phyloP scores from a whole-genome alignment of 2,797 vertebrate genomes.

The Manis pentadactyla region DNA sequence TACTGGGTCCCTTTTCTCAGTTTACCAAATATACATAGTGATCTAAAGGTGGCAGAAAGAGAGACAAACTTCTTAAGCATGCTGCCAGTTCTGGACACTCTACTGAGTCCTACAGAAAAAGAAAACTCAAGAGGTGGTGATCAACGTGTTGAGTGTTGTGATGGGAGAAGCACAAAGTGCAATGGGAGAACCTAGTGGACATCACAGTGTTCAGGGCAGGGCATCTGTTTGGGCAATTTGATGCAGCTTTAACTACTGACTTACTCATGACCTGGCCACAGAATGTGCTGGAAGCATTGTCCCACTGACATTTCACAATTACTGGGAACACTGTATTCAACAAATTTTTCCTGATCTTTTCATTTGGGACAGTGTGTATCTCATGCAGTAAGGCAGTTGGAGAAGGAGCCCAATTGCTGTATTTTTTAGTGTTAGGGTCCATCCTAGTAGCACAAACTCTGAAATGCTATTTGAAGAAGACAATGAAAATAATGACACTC shows the following conservation, averaged over 20 bases:
- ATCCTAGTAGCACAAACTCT: background rate
- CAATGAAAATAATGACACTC: background rate
- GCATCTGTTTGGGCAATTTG: background rate
- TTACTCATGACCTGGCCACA: background rate
- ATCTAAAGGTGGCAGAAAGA: background rate
- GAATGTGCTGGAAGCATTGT: background rate
- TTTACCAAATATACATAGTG: background rate
- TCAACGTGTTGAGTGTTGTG: background rate
- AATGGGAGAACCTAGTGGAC: background rate
- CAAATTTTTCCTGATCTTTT: background rate
- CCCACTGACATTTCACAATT: background rate
- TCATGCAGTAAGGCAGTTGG: background rate
- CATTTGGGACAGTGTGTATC: background rate
- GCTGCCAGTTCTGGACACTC: background rate
- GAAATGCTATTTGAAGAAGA: constrained; percentile 40
- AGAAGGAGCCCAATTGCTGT: background rate
- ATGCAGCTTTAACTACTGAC: background rate
- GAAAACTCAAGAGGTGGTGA: background rate
- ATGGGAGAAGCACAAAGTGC: background rate
- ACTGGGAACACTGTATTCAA: too few relatives aligned
- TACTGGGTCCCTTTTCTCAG: background rate
- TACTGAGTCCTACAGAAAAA: background rate
- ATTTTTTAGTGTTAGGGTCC: background rate
- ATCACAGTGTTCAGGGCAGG: background rate
- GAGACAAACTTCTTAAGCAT: background rate